Base-by-base conservation (phyloP, 2,888 invertebrate genomes). In the Spilarctia lutea region DNA sequence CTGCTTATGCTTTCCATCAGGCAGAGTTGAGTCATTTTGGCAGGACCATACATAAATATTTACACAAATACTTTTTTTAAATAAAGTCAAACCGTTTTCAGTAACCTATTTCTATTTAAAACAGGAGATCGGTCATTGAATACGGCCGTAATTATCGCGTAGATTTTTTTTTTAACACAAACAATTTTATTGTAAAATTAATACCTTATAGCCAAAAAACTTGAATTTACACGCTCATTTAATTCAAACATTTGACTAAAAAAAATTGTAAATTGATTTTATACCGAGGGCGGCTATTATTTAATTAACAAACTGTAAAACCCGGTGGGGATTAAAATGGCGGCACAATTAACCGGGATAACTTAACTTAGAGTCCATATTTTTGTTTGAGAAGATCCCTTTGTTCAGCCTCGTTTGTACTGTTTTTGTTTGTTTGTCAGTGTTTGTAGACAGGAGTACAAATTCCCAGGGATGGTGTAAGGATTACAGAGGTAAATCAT, bases 361-460 rank as follows among this genome's bases (percentile, higher is more conserved):
- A 68, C 45, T 73, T 45, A 72, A 73, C 56, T 68, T 68, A 33
- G 67, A 42, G 56, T 73, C 24, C 33, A 56, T 68, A 42, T 72
- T 72, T 66, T 16, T 66, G 3, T 68, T 68, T 65, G 10, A 48
- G 16, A 16, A n/a, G 27, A n/a, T n/a, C 39, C 30, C 16, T 63
- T 60, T 16, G 24, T 65, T 70, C 24, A 0, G 11, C 39, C 13
- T 35, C 16, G 42, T 35, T 45, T 45, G 27, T n/a, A n/a, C n/a
- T n/a, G n/a, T n/a, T n/a, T n/a, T n/a, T n/a, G n/a, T n/a, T n/a
- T n/a, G n/a, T n/a, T n/a, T n/a, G n/a, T n/a, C n/a, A n/a, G n/a
- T n/a, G n/a, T n/a, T n/a, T 45, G 30, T 30, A 42, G 8, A 30
- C 30, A 68, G 30, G 67, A 68, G 42, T 27, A 68, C 30, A 68